Evolutionary conservation across 2,888 invertebrate genomes (phyloP), one percentile per base, ranked within the genome.

Genomic region (Timandra comae): DNA sequence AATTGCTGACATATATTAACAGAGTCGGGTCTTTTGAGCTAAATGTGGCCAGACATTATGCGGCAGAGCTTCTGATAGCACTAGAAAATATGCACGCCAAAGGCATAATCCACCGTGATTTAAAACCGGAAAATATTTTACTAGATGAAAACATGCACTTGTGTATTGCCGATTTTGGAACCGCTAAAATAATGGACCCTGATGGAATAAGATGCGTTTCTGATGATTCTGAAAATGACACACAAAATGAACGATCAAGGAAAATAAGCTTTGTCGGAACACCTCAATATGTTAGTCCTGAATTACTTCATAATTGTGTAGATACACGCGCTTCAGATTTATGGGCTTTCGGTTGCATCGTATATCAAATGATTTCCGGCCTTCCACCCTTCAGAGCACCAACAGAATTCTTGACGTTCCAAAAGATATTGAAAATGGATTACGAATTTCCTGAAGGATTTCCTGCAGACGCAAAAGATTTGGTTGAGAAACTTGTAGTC

Each of bases 281-380:
- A 7, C 98, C 99, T 2, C 98, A 99, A 71, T 99, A 99, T 76
- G 98, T 99, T 0, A 98, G 98, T 35, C 99, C 99, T 2, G 99
- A 99, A 84, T 89, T 99, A 42, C 86, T 99, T 30, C 93, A 91
- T 39, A 92, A 94, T 64, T 90, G 92, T 39, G 90, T 91, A 2
- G 90, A 92, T 31, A 90, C 91, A 28, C 88, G 89, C 33, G 90
- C 94, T 24, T 94, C 95, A 7, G 99, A 99, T 80, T 86, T 99
- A 35, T 99, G 99, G 99, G 99, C 99, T 0, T 86, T 97, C 27
- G 99, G 99, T 13, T 98, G 98, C 75, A 96, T 99, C 50, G 86
- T 98, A 45, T 99, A 96, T 82, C 99, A 99, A 85, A 97, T 99
- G 94, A 91, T 98, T 46, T 91, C 96, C 7, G 98, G 99, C 2